Percentiles rank a stretch among this genome's conserved stretches.
These are phyloP conservation scores for Sinelater perroti DNA, from an alignment of 2,888 invertebrate genomes.

Conservation along the genomic window DNA sequence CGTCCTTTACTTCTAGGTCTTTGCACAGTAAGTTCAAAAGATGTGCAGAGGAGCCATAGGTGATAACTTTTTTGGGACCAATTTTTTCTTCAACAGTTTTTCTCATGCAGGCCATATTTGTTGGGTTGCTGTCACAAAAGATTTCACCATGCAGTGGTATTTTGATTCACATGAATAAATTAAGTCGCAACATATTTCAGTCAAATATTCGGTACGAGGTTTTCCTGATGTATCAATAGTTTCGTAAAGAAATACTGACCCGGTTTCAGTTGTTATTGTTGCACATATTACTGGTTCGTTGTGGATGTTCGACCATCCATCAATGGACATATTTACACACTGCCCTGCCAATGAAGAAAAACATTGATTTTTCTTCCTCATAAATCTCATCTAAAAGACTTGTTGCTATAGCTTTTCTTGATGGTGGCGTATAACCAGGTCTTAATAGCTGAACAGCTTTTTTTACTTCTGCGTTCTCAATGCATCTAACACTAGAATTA, in stretches of 20 bases:
- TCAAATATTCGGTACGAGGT: conserved; percentile 34
- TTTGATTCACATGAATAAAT: conserved; percentile 16
- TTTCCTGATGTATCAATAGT: conserved; percentile 36
- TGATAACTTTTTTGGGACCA: conserved; percentile 15
- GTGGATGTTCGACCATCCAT: conserved; percentile 41
- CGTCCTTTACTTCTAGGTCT: conserved; percentile 29
- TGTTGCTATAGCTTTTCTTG: conserved; percentile 18
- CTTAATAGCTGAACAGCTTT: conserved; percentile 24
- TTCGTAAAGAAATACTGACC: conserved; percentile 22
- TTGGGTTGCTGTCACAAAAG: conserved; percentile 32
- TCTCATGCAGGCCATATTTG: conserved; percentile 29
- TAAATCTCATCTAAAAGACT: conserved; percentile 30
- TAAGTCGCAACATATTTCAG: conserved; percentile 13
- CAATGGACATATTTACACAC: conserved; percentile 31
- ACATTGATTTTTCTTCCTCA: conserved; percentile 22
- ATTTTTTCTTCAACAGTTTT: conserved; percentile 9
- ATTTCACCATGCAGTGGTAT: conserved; percentile 26
- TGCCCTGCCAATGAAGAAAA: not conserved
- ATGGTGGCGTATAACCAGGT: conserved; percentile 38
- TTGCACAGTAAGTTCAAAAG: conserved; percentile 32
- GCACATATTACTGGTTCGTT: conserved; percentile 37
- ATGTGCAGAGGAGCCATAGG: conserved; percentile 33
- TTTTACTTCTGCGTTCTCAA: conserved; percentile 22
- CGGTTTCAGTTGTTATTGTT: conserved; percentile 24
- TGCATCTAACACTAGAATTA: conserved; percentile 22